Conservation (phyloP, 2,888 invertebrate species). For the Bellardia bayeri region DNA sequence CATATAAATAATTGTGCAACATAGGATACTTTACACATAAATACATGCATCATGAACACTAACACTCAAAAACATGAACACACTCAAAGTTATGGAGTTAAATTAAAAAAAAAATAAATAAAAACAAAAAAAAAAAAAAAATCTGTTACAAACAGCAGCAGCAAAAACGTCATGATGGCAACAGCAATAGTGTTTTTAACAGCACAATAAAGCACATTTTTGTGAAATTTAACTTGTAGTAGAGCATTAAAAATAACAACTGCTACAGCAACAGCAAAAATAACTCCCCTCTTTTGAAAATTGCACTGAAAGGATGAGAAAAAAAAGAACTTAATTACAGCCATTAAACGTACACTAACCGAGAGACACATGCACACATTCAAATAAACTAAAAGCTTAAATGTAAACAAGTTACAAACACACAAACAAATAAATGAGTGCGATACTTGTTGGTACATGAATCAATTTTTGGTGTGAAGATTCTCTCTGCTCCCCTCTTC, state of each 20-base stretch:
- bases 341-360: slow-evolving; percentile 70
- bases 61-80: slow-evolving; percentile 10
- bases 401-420: slow-evolving; percentile 53
- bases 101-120: slow-evolving; percentile 44
- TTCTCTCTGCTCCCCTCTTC: slow-evolving; percentile 1
- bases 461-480: slow-evolving; percentile 58
- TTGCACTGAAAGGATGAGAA: slow-evolving; percentile 25
- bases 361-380: slow-evolving; percentile 15
- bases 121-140: neutral
- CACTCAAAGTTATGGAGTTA: slow-evolving; percentile 49
- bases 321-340: slow-evolving; percentile 70
- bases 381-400: slow-evolving; percentile 32
- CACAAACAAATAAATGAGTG: slow-evolving; percentile 38
- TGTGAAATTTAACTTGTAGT: slow-evolving; percentile 39
- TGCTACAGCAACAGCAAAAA: slow-evolving; percentile 35
- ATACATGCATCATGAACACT: slow-evolving; percentile 38
- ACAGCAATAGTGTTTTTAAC: slow-evolving; percentile 44
- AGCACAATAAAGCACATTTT: slow-evolving; percentile 43
- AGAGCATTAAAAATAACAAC: slow-evolving; percentile 43
- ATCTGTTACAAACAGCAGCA: slow-evolving; percentile 62
- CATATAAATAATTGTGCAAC: slow-evolving; percentile 62
- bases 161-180: slow-evolving; percentile 36
- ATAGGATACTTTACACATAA: slow-evolving; percentile 53
- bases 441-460: slow-evolving; percentile 57
- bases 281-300: slow-evolving; percentile 36